Evolutionary conservation across 2,888 invertebrate genomes (phyloP).

Genomic region (Hedychridium roseum): DNA sequence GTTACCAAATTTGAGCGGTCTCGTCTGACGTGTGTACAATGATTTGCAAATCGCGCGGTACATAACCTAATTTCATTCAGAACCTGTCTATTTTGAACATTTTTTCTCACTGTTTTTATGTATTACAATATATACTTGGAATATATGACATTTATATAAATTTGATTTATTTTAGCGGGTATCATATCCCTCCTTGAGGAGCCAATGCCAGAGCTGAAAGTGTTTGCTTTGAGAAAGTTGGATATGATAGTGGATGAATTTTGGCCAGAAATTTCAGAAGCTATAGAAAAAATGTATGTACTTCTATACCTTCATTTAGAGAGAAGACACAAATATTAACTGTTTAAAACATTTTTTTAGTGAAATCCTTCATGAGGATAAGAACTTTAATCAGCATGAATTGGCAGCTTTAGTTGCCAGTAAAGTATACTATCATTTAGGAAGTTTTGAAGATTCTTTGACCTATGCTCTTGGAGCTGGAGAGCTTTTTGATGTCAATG

Average conservation of each 20-base stretch:
- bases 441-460: conserved; percentile 95
- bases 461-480: conserved; percentile 98
- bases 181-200: conserved; percentile 96
- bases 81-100: too few species aligned
- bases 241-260: conserved; percentile 96
- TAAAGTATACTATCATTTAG: conserved; percentile 97
- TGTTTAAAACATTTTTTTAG: too few species aligned
- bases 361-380: conserved; percentile 95
- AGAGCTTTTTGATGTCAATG: conserved; percentile 93
- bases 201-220: conserved; percentile 90
- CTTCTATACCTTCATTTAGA: not conserved
- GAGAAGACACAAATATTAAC: not conserved
- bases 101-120: too few species aligned
- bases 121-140: not conserved
- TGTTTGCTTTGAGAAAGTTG: conserved; percentile 91
- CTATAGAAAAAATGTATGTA: conserved; percentile 90
- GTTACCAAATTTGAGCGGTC: conserved; percentile 4
- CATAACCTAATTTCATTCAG: conserved; percentile 47
- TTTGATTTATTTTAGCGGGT: conserved; percentile 71
- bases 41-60: conserved; percentile 53
- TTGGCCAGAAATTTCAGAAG: conserved; percentile 99
- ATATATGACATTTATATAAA: not conserved
- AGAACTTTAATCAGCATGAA: conserved; percentile 85
- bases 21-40: conserved; percentile 32
- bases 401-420: conserved; percentile 97